Evolutionary conservation across 2,888 invertebrate genomes (phyloP).

Genomic region (Drosophila conformis): DNA sequence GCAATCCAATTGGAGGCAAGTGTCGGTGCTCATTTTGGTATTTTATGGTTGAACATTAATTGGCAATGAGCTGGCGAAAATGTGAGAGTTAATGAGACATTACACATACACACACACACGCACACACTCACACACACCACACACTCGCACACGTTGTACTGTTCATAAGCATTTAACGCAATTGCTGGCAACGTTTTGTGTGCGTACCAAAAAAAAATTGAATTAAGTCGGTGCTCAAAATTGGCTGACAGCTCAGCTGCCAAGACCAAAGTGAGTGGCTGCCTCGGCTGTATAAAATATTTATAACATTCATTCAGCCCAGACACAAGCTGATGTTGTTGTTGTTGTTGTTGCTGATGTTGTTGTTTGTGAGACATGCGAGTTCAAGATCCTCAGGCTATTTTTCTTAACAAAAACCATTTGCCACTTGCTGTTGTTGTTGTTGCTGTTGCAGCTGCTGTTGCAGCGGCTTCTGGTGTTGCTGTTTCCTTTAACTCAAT

Average conservation of each 20-base stretch:
- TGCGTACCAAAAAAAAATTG: conserved; percentile 36
- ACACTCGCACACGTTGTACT: conserved; percentile 3
- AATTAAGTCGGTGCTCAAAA: conserved; percentile 36
- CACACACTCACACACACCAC: neutral
- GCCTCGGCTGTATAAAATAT: conserved; percentile 44
- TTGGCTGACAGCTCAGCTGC: neutral
- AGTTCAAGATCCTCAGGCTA: conserved; percentile 30
- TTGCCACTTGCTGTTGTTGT: conserved; percentile 32
- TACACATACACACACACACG: conserved; percentile 38
- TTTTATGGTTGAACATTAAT: conserved; percentile 50
- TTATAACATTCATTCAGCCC: conserved; percentile 34
- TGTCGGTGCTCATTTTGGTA: conserved; percentile 27
- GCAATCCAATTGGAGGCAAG: conserved; percentile 7
- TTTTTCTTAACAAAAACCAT: conserved; percentile 33
- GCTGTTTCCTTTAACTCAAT: conserved; percentile 61
- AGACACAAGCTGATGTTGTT: conserved; percentile 15
- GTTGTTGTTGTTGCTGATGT: conserved; percentile 14
- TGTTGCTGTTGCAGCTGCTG: conserved; percentile 3
- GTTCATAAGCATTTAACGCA: conserved; percentile 54
- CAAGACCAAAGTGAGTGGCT: conserved; percentile 1
- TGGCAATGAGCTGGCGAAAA: conserved; percentile 44
- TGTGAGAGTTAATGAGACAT: conserved; percentile 51
- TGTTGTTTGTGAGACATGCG: conserved; percentile 15
- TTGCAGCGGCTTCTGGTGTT: conserved; percentile 1
- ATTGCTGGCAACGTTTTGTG: conserved; percentile 41